phyloP scores from a whole-genome alignment of 2,888 invertebrate species.

The Dusona sp. region DNA sequence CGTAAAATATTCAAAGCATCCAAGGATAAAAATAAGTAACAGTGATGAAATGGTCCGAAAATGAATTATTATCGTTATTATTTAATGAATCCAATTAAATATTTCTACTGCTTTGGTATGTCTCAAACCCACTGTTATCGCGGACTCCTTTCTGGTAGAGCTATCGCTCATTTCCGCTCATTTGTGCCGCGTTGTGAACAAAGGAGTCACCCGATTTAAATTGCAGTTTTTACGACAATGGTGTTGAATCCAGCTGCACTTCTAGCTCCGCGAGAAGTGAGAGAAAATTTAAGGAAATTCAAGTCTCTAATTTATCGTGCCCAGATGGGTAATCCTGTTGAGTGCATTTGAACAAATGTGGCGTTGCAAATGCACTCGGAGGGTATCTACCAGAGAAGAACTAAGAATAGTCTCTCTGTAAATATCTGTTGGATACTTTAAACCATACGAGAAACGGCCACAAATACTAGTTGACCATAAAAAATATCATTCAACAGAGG shows the following conservation, averaged over 20 bases:
- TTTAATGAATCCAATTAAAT: not conserved
- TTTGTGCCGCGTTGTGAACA: not conserved
- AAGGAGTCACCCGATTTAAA: slow-evolving; percentile 4
- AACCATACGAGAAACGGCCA: slow-evolving; percentile 21
- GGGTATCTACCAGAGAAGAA: not conserved
- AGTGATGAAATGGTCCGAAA: not conserved
- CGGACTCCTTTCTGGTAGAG: not conserved
- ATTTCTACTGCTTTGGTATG: not conserved
- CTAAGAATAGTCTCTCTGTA: slow-evolving; percentile 42
- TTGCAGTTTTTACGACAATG: slow-evolving; percentile 16
- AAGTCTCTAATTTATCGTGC: slow-evolving; percentile 48
- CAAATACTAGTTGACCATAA: slow-evolving; percentile 30
- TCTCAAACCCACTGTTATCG: not conserved
- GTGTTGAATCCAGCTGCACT: not conserved
- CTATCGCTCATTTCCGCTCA: slow-evolving; percentile 7
- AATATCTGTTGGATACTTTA: slow-evolving; percentile 31
- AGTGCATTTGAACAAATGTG: slow-evolving; percentile 63
- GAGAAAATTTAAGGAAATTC: slow-evolving; percentile 39
- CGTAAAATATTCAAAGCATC: not conserved
- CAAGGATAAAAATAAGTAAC: not conserved
- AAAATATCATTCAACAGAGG: slow-evolving; percentile 17
- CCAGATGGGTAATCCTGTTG: slow-evolving; percentile 63
- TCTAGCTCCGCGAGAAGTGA: not conserved
- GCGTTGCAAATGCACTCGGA: slow-evolving; percentile 52
- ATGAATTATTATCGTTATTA: not conserved